phyloP scores from a whole-genome alignment of 2,113 vertebrate genomes.

The Noturus placidus region DNA sequence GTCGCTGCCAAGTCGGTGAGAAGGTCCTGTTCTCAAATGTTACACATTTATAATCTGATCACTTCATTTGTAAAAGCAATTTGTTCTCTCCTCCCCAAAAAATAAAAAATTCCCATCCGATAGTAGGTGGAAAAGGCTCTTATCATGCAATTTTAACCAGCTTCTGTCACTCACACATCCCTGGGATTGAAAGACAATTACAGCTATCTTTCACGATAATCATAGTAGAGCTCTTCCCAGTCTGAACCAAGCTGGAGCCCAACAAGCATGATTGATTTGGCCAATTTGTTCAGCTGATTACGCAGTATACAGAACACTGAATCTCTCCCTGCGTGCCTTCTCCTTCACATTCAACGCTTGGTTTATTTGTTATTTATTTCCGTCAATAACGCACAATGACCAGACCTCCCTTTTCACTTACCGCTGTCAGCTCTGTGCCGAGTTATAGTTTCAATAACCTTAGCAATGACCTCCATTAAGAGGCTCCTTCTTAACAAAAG shows the following conservation, averaged over 20 bases:
- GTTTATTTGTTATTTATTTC: conserved; percentile 51
- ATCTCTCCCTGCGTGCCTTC: conserved; percentile 36
- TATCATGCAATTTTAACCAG: conserved; percentile 66
- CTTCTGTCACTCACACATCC: conserved; percentile 68
- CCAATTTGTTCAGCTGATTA: conserved; percentile 79
- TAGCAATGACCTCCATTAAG: conserved; percentile 32
- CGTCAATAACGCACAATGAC: conserved; percentile 33
- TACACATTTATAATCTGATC: conserved; percentile 65
- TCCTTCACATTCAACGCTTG: conserved; percentile 10
- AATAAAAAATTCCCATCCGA: conserved; percentile 57
- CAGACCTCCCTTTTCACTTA: conserved; percentile 19
- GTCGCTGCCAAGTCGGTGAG: conserved; percentile 45
- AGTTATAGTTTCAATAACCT: conserved; percentile 51
- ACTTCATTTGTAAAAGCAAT: conserved; percentile 49
- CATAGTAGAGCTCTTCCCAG: conserved; percentile 70
- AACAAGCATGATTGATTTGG: conserved; percentile 74
- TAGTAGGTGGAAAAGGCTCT: conserved; percentile 58
- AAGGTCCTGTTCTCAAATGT: conserved; percentile 67
- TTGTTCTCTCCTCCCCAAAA: conserved; percentile 28
- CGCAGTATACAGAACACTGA: conserved; percentile 62
- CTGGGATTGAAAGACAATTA: conserved; percentile 74
- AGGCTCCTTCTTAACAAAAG: conserved; percentile 40
- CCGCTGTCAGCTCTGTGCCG: conserved; percentile 41
- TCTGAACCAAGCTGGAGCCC: conserved; percentile 57
- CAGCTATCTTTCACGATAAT: conserved; percentile 76